Percentiles rank a stretch among this genome's conserved stretches.
Evolutionary conservation across 2,888 invertebrate species (phyloP).

Genomic region (Matsumyia berberina): DNA sequence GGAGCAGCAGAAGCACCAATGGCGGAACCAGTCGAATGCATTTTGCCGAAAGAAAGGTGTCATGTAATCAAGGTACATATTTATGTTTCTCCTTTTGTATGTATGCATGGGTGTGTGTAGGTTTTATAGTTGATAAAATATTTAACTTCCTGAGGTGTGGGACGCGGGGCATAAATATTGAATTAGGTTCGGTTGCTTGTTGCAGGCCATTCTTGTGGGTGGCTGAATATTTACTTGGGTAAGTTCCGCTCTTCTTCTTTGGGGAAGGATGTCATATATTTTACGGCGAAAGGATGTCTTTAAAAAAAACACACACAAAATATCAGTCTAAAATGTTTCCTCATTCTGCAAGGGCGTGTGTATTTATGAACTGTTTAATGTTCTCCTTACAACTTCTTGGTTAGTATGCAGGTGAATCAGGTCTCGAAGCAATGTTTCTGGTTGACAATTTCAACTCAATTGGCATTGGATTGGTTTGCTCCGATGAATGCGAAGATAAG

Average conservation of each 20-base stretch:
- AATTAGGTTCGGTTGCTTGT: constrained; percentile 54
- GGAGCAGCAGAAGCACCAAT: not conserved
- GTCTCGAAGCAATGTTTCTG: not conserved
- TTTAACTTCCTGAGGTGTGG: constrained; percentile 55
- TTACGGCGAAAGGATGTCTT: constrained; percentile 2
- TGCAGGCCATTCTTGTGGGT: constrained; percentile 29
- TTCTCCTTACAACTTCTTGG: not conserved
- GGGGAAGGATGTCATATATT: constrained; percentile 4
- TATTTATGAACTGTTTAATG: constrained; percentile 1
- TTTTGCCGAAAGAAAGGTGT: constrained; percentile 68
- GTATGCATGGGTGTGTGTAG: constrained; percentile 49
- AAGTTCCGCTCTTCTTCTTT: constrained; percentile 6
- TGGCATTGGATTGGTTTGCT: constrained; percentile 28
- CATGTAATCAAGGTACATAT: constrained; percentile 70
- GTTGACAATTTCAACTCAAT: constrained; percentile 4
- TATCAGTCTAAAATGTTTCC: not conserved
- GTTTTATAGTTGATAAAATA: constrained; percentile 67
- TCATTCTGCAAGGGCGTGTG: not conserved
- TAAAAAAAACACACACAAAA: not conserved
- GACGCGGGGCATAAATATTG: constrained; percentile 56
- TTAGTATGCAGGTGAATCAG: not conserved
- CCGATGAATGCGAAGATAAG: not conserved
- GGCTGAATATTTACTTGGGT: constrained; percentile 15
- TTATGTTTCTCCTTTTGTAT: constrained; percentile 52
- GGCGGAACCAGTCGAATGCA: constrained; percentile 36